Percentiles rank a stretch among this genome's conserved stretches.
phyloP scores from a whole-genome alignment of 1,140 invertebrate species.

The Penaeus vannamei region DNA sequence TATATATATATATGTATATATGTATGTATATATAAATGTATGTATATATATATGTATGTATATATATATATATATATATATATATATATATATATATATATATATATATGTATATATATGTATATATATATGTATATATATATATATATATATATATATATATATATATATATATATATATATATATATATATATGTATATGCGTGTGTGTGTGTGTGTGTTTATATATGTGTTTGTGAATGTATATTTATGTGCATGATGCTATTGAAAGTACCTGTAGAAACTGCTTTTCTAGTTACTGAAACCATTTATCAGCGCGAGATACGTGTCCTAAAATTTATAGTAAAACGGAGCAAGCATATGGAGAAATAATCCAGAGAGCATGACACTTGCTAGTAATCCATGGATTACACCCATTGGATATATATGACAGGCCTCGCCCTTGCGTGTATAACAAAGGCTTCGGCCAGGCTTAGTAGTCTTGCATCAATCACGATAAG shows the following conservation, averaged over 20 bases:
- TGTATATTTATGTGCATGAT: not conserved
- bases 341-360: too few relatives aligned
- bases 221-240: not conserved
- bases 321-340: too few relatives aligned
- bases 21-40: not conserved
- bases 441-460: too few relatives aligned
- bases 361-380: too few relatives aligned
- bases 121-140: not conserved
- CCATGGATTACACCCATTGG: too few relatives aligned
- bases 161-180: conserved; percentile 22
- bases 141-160: conserved; percentile 10
- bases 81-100: conserved; percentile 23
- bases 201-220: not conserved
- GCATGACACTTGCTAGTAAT: too few relatives aligned
- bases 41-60: not conserved
- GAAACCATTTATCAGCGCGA: too few relatives aligned
- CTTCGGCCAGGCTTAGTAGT: too few relatives aligned
- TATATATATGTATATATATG: conserved; percentile 1
- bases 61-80: conserved; percentile 20
- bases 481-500: too few relatives aligned
- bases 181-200: conserved; percentile 18
- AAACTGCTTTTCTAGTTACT: too few relatives aligned
- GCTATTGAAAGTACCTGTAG: too few relatives aligned
- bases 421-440: too few relatives aligned
- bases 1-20: conserved; percentile 19